Base-by-base conservation (phyloP, 2,797 vertebrate species). In the Anguilla megastoma region DNA sequence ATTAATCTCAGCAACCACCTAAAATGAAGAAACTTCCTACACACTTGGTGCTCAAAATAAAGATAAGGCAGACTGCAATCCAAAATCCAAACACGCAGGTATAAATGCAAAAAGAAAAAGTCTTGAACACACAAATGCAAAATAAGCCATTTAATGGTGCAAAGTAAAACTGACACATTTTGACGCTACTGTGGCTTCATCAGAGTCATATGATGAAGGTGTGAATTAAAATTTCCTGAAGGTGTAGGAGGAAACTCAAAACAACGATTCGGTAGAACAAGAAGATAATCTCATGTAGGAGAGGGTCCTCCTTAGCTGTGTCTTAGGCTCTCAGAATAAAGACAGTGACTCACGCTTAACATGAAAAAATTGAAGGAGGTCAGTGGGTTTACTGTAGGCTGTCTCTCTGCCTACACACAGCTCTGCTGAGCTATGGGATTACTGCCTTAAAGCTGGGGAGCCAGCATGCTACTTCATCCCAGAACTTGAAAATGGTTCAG, bases 361-460 rank as follows among this genome's bases (percentile, higher is more conserved):
- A 27, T 33, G 27, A 2, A 71, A 8, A 33, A 71, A 76, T 14
- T 76, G 71, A 48, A 48, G 36, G 36, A 24, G 87, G 87, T 88
- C 84, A 88, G 30, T 79, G 52, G 33, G 87, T 88, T 88, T 79
- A 84, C 45, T 30, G 14, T 6, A 56, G 66, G 50, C 24, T 85
- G 14, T 9, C 45, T 88, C 66, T 74, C 30, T 74, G 69, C 9
- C 30, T 27, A 74, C 27, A 33, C 30, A 41, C 14, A 8, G 27
- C 84, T 52, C 4, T 76, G 2, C 4, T 76, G 2, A 41, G 24
- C 45, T n/a, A 84, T 24, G 9, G 48, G 79, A 36, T 50, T 54
- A 14, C 10, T 54, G 80, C 45, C n/a, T 45, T 36, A 79, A 79
- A n/a, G 2, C 14, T 50, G n/a, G 7, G 45, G 80, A 54, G 50